These are phyloP conservation scores for Dendrophyllia cribrosa DNA, from an alignment of 64 coral and sea anemone genomes.

Conservation along the genomic window DNA sequence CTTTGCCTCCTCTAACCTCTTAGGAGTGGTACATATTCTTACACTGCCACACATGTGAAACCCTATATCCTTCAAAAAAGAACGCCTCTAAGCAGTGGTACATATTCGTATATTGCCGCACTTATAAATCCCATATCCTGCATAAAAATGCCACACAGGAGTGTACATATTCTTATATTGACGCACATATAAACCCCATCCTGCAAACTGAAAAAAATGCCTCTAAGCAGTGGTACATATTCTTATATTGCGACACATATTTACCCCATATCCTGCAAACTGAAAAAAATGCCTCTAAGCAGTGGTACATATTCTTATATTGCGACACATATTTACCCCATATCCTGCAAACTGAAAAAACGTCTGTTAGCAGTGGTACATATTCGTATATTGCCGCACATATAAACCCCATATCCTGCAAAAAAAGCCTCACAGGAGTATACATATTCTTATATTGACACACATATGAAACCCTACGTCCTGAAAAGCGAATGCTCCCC, in stretches of 20 bases:
- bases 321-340: constrained; percentile 52
- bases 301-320: too few relatives aligned
- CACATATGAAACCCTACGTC: constrained; percentile 88
- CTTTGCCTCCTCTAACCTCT: constrained; percentile 79
- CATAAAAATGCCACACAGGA: not conserved
- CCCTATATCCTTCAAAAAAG: constrained; percentile 66
- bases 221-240: too few relatives aligned
- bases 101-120: not conserved
- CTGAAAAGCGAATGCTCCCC: not conserved
- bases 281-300: constrained; percentile 26
- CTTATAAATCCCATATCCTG: constrained; percentile 69
- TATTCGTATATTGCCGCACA: not conserved
- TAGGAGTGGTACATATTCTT: constrained; percentile 71
- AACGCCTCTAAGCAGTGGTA: constrained; percentile 60
- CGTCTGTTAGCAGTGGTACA: constrained; percentile 68
- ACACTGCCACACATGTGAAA: constrained; percentile 92
- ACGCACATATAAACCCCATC: constrained; percentile 87
- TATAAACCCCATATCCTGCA: constrained; percentile 74
- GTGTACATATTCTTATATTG: constrained; percentile 61
- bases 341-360: constrained; percentile 88
- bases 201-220: constrained; percentile 8
- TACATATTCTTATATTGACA: constrained; percentile 74
- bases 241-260: too few relatives aligned
- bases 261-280: constrained; percentile 80
- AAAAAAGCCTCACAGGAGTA: not conserved